phyloP scores from a whole-genome alignment of 2,113 vertebrate species.

The Lepus europaeus region DNA sequence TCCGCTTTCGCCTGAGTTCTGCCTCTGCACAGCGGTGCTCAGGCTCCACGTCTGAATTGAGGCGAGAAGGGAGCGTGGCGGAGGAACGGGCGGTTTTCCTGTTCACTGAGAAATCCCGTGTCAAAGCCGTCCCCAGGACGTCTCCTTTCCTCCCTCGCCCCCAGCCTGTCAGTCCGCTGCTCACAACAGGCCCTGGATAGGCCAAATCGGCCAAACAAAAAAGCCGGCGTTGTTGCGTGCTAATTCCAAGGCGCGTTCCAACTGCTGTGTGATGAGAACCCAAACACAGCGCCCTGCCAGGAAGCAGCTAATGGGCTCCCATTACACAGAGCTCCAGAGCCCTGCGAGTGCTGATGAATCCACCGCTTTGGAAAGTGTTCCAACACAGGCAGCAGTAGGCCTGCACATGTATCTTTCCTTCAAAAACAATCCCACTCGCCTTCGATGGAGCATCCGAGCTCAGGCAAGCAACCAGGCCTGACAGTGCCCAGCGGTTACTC shows the following conservation, averaged over 20 bases:
- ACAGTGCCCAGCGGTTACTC: too few relatives aligned
- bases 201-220: slow-evolving; percentile 69
- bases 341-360: slow-evolving; percentile 77
- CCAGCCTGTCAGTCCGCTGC: slow-evolving; percentile 48
- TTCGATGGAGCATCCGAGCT: background rate
- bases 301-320: slow-evolving; percentile 70
- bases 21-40: background rate
- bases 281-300: slow-evolving; percentile 73
- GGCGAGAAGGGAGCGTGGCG: background rate
- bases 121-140: slow-evolving; percentile 55
- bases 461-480: accelerated
- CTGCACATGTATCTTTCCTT: slow-evolving; percentile 65
- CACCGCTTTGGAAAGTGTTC: slow-evolving; percentile 78
- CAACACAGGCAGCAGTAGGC: slow-evolving; percentile 72
- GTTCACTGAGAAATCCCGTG: slow-evolving; percentile 67
- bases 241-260: slow-evolving; percentile 74
- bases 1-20: slow-evolving; percentile 21
- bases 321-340: slow-evolving; percentile 72
- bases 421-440: slow-evolving; percentile 56
- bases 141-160: slow-evolving; percentile 39
- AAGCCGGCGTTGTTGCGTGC: slow-evolving; percentile 73
- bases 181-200: slow-evolving; percentile 57
- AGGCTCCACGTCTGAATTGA: slow-evolving; percentile 11
- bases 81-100: slow-evolving; percentile 43
- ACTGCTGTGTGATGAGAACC: slow-evolving; percentile 70